Base-by-base conservation (phyloP, 2,888 invertebrate genomes). In the Cephus nigrinus region DNA sequence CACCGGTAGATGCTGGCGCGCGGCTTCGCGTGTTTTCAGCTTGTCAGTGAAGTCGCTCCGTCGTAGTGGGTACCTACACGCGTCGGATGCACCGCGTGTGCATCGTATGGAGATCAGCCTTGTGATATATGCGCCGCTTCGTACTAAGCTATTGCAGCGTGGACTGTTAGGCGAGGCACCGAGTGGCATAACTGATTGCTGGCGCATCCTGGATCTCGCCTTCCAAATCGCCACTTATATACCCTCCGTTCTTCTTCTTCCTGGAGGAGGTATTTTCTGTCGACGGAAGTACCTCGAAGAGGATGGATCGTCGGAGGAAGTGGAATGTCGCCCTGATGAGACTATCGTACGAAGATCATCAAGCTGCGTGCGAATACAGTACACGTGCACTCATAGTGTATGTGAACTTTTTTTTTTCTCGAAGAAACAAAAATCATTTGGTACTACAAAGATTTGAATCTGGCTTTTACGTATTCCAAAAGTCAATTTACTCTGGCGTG, bases 111-210 rank as follows among this genome's bases (percentile, higher is more conserved):
- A 81, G 80, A 80, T 80, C 81, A 78, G n/a, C 77, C 30, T 77
- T 68, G 68, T 80, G 84, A 85, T 84, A 79, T 80, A 84, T 80
- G 83, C 76, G 76, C 71, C 78, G 78, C 79, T 79, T 79, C 79
- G 76, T 68, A 72, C 79, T 69, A 81, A 78, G 81, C 79, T 79
- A 82, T 80, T 79, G 82, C 78, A 78, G 75, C 80, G 79, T 76
- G 80, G 77, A 76, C 78, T 80, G 81, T 80, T 82, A 82, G 78
- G 79, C 77, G 80, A 73, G 81, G 72, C 72, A 73, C 76, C 73
- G 71, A 76, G 76, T 76, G 77, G 80, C 76, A 81, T 81, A 84
- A 84, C 80, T 81, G 82, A 83, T 84, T 80, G 81, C 82, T 80
- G 77, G 79, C 80, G 76, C 80, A 79, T 80, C 82, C 82, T 77